These are phyloP conservation scores for Drosophila kurseongensis DNA, from an alignment of 1,140 invertebrate genomes.

Conservation along the genomic window DNA sequence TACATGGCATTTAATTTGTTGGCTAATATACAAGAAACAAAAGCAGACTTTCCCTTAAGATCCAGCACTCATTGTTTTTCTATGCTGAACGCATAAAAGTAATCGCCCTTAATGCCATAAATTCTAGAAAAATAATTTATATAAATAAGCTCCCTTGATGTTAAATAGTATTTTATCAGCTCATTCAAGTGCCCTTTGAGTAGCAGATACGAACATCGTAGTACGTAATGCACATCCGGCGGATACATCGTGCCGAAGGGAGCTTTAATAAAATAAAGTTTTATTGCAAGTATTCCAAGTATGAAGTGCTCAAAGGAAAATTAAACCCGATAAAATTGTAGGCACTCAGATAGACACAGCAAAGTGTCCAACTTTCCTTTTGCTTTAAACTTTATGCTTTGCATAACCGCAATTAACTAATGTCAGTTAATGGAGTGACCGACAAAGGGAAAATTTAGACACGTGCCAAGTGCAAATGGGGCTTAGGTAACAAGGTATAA, in stretches of 20 bases:
- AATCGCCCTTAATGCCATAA: slow-evolving; percentile 46
- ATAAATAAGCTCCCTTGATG: slow-evolving; percentile 42
- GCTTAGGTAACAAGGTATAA: slow-evolving; percentile 17
- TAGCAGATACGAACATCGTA: slow-evolving; percentile 6
- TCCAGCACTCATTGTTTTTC: slow-evolving; percentile 12
- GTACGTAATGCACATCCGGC: slow-evolving; percentile 30
- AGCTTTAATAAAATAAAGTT: slow-evolving; percentile 41
- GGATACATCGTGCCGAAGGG: slow-evolving; percentile 31
- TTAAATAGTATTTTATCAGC: slow-evolving; percentile 51
- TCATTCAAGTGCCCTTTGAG: slow-evolving; percentile 9
- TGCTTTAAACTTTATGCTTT: slow-evolving; percentile 18
- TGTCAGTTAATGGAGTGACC: slow-evolving; percentile 47
- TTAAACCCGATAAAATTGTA: slow-evolving; percentile 14
- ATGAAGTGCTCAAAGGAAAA: slow-evolving; percentile 10
- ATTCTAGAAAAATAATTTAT: slow-evolving; percentile 34
- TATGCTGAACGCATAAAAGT: slow-evolving; percentile 34
- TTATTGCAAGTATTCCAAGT: slow-evolving; percentile 28
- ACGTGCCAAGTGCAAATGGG: slow-evolving; percentile 38
- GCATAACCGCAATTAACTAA: slow-evolving; percentile 54
- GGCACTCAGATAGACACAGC: not conserved
- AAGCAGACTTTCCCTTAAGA: slow-evolving; percentile 25
- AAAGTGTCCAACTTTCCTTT: slow-evolving; percentile 9
- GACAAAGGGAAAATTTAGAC: slow-evolving; percentile 28
- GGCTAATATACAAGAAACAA: slow-evolving; percentile 38
- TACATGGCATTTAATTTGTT: slow-evolving; percentile 5